phyloP scores from a whole-genome alignment of 2,888 invertebrate species.

The Nemurella pictetii region DNA sequence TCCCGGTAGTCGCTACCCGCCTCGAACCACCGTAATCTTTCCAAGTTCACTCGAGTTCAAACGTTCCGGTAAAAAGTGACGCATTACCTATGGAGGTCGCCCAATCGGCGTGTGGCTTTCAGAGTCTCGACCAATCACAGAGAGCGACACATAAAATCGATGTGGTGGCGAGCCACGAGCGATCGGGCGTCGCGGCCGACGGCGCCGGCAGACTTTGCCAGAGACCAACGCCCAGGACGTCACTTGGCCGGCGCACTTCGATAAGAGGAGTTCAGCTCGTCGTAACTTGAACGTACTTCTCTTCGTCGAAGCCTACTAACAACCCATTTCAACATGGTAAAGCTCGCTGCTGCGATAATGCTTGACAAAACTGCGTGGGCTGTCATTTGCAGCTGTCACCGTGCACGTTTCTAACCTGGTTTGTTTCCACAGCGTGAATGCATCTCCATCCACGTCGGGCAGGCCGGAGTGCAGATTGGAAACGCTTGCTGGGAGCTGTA shows the following conservation, averaged over 20 bases:
- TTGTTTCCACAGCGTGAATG: conserved; percentile 66
- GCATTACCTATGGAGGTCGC: background rate
- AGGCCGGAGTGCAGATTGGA: conserved; percentile 87
- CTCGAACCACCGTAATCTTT: too few relatives aligned
- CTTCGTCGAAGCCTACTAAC: background rate
- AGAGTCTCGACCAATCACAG: background rate
- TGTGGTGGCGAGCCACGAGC: background rate
- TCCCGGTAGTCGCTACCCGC: background rate
- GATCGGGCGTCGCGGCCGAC: background rate
- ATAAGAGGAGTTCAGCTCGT: background rate
- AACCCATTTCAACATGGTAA: background rate
- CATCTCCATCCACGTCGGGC: conserved; percentile 77
- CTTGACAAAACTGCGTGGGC: background rate
- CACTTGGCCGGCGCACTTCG: background rate
- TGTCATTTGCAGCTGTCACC: background rate
- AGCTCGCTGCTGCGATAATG: too few relatives aligned
- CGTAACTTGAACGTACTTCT: background rate
- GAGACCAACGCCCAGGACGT: background rate
- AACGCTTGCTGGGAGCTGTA: conserved; percentile 90
- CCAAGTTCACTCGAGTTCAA: background rate
- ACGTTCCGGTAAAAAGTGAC: background rate
- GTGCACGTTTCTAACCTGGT: background rate
- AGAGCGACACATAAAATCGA: background rate
- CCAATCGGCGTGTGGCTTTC: background rate
- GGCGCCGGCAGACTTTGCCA: background rate